These are phyloP conservation scores for Acleris laterana DNA, from an alignment of 2,888 invertebrate species.

Conservation along the genomic window DNA sequence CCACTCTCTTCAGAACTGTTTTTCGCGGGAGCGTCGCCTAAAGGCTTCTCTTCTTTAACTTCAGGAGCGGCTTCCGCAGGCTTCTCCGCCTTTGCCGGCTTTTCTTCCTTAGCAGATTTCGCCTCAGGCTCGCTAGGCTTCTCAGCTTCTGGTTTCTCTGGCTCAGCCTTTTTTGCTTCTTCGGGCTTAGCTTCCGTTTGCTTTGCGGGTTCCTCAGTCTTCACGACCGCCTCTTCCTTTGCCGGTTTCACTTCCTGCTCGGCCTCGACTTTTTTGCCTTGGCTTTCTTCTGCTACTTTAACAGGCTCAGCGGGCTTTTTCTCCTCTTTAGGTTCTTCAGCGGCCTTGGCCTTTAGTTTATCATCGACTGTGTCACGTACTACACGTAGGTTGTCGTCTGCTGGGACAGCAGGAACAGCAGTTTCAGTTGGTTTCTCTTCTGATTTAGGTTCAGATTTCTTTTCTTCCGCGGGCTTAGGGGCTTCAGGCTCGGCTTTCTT, in stretches of 20 bases:
- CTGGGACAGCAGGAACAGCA: slow-evolving; percentile 41
- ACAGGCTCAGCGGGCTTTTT: slow-evolving; percentile 38
- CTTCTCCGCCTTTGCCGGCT: slow-evolving; percentile 39
- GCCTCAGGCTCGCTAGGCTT: slow-evolving; percentile 40
- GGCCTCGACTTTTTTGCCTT: slow-evolving; percentile 11
- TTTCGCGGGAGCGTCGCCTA: slow-evolving; percentile 52
- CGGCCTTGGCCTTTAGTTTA: slow-evolving; percentile 49
- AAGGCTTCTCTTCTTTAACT: slow-evolving; percentile 48
- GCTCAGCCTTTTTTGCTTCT: slow-evolving; percentile 34
- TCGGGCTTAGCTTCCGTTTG: slow-evolving; percentile 38
- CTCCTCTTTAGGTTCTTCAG: slow-evolving; percentile 41
- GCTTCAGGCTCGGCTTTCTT: slow-evolving; percentile 52
- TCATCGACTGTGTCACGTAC: slow-evolving; percentile 71
- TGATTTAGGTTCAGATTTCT: slow-evolving; percentile 41
- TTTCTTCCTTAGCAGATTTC: slow-evolving; percentile 44
- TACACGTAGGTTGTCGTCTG: slow-evolving; percentile 62
- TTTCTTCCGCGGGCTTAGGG: slow-evolving; percentile 36
- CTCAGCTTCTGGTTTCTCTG: slow-evolving; percentile 40
- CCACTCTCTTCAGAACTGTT: slow-evolving; percentile 61
- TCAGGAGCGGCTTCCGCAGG: slow-evolving; percentile 40
- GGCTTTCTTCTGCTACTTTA: slow-evolving; percentile 33
- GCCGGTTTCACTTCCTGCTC: slow-evolving; percentile 35
- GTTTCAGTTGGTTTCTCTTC: slow-evolving; percentile 45
- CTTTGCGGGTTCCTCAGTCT: slow-evolving; percentile 32
- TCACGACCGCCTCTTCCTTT: slow-evolving; percentile 34